Base-by-base conservation (phyloP, 2,113 vertebrate genomes). In the Zosterops hypoxanthus region DNA sequence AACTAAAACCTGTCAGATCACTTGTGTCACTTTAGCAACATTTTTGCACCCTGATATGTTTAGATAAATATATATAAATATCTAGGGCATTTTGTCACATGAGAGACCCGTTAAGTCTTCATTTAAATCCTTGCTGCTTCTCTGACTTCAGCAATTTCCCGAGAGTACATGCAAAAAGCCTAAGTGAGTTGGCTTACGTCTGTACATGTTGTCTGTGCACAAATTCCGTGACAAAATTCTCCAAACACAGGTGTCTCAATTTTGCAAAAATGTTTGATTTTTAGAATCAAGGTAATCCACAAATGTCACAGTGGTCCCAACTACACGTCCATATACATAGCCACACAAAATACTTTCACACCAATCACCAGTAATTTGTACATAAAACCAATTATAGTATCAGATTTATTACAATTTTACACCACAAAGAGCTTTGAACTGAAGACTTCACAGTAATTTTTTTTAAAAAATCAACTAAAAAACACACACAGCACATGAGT, bases 191-290 rank as follows among this genome's bases (percentile, higher is more conserved):
- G 12, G 26, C 14, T n/a, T 56, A 10, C 21, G 18, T 19, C 2
- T 12, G 20, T 11, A 34, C 6, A 41, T 0, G 0, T 36, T 36
- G 36, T 39, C 36, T 8, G 36, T 24, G 33, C 8, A 69, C 12
- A 59, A 41, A 60, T 25, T 59, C 39, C 42, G 31, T 0, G 1
- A 57, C 28, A 82, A 91, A 79, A 49, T 4, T 65, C 22, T 65
- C 33, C 19, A 70, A 89, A 66, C 24, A 33, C 8, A 55, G 24
- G 10, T 66, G 8, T 25, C 22, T 47, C 41, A 34, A 82, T 76
- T 79, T 47, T 56, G 17, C 47, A 70, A 77, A 86, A 76, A 24
- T 2, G 10, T 11, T 42, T 44, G 8, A 47, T 46, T 76, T 89
- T 80, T n/a, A 86, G 39, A 86, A 78, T 28, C 3, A 2, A 55